A percentile compares a stretch with the other conserved stretches of the same genome.
These are phyloP conservation scores for Castor canadensis DNA, from an alignment of 2,113 vertebrate species.

Conservation along the genomic window DNA sequence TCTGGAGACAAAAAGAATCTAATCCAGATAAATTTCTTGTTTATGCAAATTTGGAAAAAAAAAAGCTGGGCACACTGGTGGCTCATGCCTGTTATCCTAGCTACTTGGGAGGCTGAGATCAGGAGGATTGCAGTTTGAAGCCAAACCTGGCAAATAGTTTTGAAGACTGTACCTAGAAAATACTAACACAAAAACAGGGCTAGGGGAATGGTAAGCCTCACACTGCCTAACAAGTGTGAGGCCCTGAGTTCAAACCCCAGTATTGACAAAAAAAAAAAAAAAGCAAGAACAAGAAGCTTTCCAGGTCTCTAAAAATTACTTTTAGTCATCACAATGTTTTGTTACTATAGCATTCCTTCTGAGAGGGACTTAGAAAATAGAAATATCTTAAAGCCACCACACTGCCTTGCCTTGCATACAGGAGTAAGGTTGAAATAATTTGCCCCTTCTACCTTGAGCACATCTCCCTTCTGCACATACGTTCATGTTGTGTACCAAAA, in stretches of 20 bases:
- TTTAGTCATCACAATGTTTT: neutral
- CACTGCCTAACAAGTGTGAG: too few relatives aligned
- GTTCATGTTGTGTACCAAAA: neutral
- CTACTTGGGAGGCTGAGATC: too few relatives aligned
- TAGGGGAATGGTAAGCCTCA: too few relatives aligned
- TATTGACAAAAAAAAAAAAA: too few relatives aligned
- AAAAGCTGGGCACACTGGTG: neutral
- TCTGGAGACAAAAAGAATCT: neutral
- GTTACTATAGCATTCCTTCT: neutral
- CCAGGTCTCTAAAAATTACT: conserved; percentile 9
- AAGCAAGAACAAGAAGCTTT: too few relatives aligned
- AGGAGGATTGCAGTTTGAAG: too few relatives aligned
- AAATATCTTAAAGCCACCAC: neutral
- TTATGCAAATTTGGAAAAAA: neutral
- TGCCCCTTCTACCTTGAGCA: neutral
- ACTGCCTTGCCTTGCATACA: neutral
- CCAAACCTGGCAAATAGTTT: too few relatives aligned
- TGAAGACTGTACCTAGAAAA: too few relatives aligned
- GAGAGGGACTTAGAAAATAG: neutral
- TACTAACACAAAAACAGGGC: too few relatives aligned
- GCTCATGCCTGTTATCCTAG: neutral
- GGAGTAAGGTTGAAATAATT: neutral
- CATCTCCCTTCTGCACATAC: neutral
- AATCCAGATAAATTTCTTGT: neutral
- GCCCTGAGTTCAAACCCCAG: too few relatives aligned